phyloP scores from a whole-genome alignment of 37 sponge, comb jelly and placozoan species.

The Bolinopsis microptera region DNA sequence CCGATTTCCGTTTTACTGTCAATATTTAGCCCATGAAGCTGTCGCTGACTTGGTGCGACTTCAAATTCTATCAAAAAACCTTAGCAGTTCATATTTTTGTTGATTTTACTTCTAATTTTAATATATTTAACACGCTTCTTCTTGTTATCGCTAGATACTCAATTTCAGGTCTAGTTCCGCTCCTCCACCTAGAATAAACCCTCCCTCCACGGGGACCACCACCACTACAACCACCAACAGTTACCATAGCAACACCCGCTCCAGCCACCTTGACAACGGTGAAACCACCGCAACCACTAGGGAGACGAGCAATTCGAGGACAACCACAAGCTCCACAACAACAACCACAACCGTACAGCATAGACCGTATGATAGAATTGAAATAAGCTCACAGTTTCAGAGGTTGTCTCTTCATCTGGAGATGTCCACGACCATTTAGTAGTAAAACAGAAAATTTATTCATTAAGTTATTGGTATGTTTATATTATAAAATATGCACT shows the following conservation, averaged over 20 bases:
- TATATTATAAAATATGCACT: neutral
- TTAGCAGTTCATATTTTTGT: no score
- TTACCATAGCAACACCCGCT: neutral
- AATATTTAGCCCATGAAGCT: no score
- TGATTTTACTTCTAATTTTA: no score
- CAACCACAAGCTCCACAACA: neutral
- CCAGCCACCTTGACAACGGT: neutral
- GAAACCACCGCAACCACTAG: no score
- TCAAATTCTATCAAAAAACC: no score
- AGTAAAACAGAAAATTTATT: neutral
- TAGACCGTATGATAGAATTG: neutral
- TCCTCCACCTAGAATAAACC: neutral
- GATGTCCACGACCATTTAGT: neutral
- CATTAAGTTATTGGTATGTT: neutral
- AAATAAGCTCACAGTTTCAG: neutral
- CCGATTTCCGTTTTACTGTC: no score
- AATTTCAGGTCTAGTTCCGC: neutral
- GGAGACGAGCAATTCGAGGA: neutral
- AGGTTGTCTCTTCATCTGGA: neutral
- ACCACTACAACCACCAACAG: neutral
- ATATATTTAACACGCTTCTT: no score
- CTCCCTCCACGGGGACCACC: neutral
- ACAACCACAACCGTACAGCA: neutral
- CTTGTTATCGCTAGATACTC: no score
- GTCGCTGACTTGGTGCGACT: no score